These are phyloP conservation scores for Takifugu bimaculatus DNA, from an alignment of 2,113 vertebrate species.

Conservation along the genomic window DNA sequence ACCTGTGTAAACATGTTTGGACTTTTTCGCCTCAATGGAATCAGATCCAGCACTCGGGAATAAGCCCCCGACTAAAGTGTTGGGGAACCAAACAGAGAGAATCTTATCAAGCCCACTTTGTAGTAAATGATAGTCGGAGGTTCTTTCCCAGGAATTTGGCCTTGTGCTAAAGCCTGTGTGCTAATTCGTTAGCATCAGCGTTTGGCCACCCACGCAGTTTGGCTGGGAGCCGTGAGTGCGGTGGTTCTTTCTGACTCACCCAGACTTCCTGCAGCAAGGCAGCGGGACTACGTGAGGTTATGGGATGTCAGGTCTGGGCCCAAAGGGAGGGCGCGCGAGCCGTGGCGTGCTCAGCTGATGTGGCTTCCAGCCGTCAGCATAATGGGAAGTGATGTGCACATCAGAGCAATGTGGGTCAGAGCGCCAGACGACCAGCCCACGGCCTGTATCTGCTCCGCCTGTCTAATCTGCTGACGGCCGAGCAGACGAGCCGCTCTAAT, in stretches of 20 bases:
- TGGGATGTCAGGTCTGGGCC: constrained; percentile 19
- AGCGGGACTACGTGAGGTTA: constrained; percentile 23
- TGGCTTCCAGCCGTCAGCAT: constrained; percentile 46
- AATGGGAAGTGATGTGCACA: constrained; percentile 72
- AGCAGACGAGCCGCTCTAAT: constrained; percentile 80
- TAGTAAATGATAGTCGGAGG: not conserved
- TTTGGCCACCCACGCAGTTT: constrained; percentile 21
- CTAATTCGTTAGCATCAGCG: constrained; percentile 25
- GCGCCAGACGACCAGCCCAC: constrained; percentile 67
- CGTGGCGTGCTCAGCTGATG: constrained; percentile 58
- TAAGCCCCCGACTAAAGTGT: no score
- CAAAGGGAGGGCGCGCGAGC: constrained; percentile 46
- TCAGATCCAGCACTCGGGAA: no score
- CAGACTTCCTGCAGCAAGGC: constrained; percentile 27
- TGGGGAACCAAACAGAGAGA: no score
- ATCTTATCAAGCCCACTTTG: no score
- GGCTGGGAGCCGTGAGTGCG: not conserved
- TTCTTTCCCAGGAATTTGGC: constrained; percentile 8
- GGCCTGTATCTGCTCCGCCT: constrained; percentile 66
- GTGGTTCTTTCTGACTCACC: constrained; percentile 40
- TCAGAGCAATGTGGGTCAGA: constrained; percentile 77
- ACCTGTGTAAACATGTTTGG: no score
- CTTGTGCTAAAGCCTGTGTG: constrained; percentile 10
- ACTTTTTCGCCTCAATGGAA: no score
- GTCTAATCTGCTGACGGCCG: constrained; percentile 80